Evolutionary conservation across 1,140 invertebrate genomes (phyloP).

Genomic region (Drosophila willistoni): DNA sequence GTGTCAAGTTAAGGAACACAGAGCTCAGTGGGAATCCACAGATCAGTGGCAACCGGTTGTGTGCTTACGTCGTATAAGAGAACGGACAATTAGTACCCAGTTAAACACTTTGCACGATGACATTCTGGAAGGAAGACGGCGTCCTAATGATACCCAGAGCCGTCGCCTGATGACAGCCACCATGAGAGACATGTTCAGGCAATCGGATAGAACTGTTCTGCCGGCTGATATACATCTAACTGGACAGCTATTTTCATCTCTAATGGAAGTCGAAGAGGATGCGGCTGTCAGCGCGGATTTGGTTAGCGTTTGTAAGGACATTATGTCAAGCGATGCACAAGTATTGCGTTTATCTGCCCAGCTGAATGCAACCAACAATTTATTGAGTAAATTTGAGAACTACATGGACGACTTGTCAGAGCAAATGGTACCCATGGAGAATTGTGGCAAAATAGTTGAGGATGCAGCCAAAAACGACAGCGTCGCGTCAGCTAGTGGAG

Average conservation of each 20-base stretch:
- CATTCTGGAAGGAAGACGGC: conserved; percentile 48
- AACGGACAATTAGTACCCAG: conserved; percentile 56
- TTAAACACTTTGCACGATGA: conserved; percentile 65
- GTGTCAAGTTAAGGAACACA: conserved; percentile 26
- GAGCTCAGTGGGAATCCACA: conserved; percentile 58
- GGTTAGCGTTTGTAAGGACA: conserved; percentile 65
- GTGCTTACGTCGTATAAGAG: conserved; percentile 51
- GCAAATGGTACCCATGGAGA: conserved; percentile 48
- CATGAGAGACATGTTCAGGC: conserved; percentile 52
- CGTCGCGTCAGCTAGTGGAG: conserved; percentile 23
- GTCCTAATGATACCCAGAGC: conserved; percentile 37
- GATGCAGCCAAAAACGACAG: conserved; percentile 21
- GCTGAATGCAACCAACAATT: conserved; percentile 67
- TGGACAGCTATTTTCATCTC: conserved; percentile 48
- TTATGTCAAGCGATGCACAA: conserved; percentile 62
- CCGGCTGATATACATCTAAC: conserved; percentile 74
- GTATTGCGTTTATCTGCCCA: conserved; percentile 61
- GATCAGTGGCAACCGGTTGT: conserved; percentile 40
- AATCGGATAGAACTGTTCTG: conserved; percentile 42
- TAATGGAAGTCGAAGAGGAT: conserved; percentile 59
- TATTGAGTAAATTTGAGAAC: conserved; percentile 61
- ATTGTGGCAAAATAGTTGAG: conserved; percentile 39
- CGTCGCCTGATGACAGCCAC: conserved; percentile 39
- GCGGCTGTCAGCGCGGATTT: conserved; percentile 49
- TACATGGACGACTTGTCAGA: conserved; percentile 69